Evolutionary conservation across 1,140 invertebrate species (phyloP), one percentile per base, ranked within the genome.

Genomic region (Lutraria rhynchaena): DNA sequence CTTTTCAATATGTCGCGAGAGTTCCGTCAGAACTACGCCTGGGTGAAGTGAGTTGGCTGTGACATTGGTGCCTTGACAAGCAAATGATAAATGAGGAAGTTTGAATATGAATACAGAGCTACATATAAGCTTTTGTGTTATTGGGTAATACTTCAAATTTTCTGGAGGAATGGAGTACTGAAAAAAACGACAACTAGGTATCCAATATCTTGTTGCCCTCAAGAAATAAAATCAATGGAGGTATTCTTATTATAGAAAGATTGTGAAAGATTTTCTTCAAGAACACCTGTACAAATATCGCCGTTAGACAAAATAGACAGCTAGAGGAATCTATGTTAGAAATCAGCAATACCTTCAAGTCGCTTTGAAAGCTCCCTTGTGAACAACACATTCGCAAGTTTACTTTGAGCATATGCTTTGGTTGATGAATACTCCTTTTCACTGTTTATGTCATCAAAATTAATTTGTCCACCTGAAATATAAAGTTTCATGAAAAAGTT

Each of bases 401-500:
- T 94, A 33, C 93, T 92, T 65, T 90, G 83, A n/a, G 80, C 61
- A 77, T 98, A 98, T 0, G 94, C 94, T 44, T 94, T 94, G 85
- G 86, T 83, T 35, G 84, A 33, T 83, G 89, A 75, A 33, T 86
- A 93, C 82, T 86, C 91, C 70, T 84, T 89, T 92, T 89, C 94
- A 91, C 94, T 92, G 86, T 96, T 95, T 4, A 96, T 89, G 86
- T 95, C 94, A 35, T 95, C 93, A 90, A 97, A 95, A 89, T 97
- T 81, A 3, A 87, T 82, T 24, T 80, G 41, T 29, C 63, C 63
- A 27, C 41, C 63, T 67, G 27, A 46, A 67, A 63, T 2, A 63
- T 17, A 61, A 7, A 15, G 15, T 41, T 41, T n/a, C n/a, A n/a
- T n/a, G n/a, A n/a, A n/a, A n/a, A n/a, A n/a, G n/a, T n/a, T n/a